Evolutionary conservation across 2,888 invertebrate species (phyloP).

Genomic region (Muschampia plurimacula): DNA sequence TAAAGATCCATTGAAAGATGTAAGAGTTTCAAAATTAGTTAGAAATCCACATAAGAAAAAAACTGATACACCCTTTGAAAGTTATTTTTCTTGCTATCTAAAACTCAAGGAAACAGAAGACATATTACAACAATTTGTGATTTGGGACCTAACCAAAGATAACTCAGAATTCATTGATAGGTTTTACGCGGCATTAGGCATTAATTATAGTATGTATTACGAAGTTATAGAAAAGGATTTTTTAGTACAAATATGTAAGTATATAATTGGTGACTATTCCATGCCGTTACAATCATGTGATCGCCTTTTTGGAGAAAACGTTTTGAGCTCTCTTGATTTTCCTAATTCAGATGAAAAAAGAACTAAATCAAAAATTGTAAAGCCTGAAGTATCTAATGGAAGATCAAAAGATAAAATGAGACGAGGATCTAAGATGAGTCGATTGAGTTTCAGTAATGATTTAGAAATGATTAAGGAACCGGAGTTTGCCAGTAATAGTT

Average conservation of each 20-base stretch:
- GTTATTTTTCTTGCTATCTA: constrained; percentile 86
- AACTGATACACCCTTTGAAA: constrained; percentile 70
- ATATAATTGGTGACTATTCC: constrained; percentile 73
- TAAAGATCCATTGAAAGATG: constrained; percentile 64
- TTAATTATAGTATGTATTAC: constrained; percentile 86
- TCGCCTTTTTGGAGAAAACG: constrained; percentile 73
- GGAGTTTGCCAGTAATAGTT: constrained; percentile 40
- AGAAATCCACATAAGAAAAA: constrained; percentile 77
- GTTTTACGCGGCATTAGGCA: constrained; percentile 85
- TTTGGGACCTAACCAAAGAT: constrained; percentile 73
- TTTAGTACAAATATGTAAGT: constrained; percentile 78
- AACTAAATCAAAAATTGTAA: constrained; percentile 68
- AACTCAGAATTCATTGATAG: constrained; percentile 82
- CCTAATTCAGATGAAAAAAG: constrained; percentile 67
- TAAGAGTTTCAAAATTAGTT: constrained; percentile 80
- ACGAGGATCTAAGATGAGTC: constrained; percentile 61
- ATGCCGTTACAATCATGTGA: constrained; percentile 65
- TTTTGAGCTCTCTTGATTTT: constrained; percentile 67
- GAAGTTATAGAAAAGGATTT: constrained; percentile 82
- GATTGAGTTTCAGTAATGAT: constrained; percentile 53
- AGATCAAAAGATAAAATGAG: constrained; percentile 66
- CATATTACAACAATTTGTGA: constrained; percentile 70
- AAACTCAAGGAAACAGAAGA: constrained; percentile 74
- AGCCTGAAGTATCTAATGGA: constrained; percentile 59
- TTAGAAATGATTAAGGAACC: constrained; percentile 61